These are phyloP conservation scores for Delphinus delphis DNA, from an alignment of 2,113 vertebrate species.

Conservation along the genomic window DNA sequence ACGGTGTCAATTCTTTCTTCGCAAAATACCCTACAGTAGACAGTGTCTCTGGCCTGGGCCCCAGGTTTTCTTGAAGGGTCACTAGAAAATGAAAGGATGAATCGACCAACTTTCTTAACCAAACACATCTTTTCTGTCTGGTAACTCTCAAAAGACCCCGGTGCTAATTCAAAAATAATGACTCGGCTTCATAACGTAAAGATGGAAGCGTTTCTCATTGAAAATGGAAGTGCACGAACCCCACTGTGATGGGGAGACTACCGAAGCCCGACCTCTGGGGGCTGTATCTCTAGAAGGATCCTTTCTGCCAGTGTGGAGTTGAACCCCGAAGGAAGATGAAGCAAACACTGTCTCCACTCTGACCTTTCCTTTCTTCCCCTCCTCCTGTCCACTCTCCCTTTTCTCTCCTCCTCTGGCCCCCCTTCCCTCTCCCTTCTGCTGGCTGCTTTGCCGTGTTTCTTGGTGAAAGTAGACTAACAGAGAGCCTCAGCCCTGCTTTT, in stretches of 20 bases:
- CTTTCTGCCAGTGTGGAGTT: background rate
- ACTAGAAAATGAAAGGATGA: background rate
- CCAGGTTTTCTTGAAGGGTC: background rate
- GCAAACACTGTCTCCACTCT: fast-evolving
- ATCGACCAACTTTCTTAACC: background rate
- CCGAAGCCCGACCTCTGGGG: background rate
- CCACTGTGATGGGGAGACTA: no score
- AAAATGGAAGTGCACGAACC: background rate
- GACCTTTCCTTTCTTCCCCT: background rate
- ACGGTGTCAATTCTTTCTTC: background rate
- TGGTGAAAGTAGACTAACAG: background rate
- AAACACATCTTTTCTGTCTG: background rate
- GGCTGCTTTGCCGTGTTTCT: background rate
- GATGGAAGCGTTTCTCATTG: background rate
- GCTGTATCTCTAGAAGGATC: background rate
- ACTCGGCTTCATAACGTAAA: background rate
- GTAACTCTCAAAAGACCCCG: background rate
- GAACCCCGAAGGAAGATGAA: background rate
- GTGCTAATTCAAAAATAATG: background rate
- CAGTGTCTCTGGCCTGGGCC: background rate
- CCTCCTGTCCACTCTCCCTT: background rate
- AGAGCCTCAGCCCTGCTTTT: background rate
- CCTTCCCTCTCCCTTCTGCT: background rate
- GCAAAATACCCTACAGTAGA: background rate
- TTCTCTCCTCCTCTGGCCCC: background rate